Evolutionary conservation across 2,888 invertebrate species (phyloP).

Genomic region (Drepanosiphum platanoidis): DNA sequence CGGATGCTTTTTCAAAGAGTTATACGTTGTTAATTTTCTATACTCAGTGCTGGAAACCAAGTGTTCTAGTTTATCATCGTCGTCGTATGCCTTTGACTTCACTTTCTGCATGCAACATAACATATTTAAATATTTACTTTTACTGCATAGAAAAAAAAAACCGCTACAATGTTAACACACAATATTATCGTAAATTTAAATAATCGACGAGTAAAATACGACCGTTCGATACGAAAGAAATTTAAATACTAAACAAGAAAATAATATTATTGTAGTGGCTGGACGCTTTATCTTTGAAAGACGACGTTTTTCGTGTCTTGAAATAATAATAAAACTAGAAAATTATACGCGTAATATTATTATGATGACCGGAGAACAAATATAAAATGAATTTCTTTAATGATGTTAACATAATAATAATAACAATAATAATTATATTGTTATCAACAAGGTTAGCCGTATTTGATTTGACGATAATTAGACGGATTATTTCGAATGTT

Average conservation of each 20-base stretch:
- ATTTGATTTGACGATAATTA: not conserved
- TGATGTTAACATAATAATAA: too few relatives aligned
- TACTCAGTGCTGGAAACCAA: conserved; percentile 51
- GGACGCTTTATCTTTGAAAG: not conserved
- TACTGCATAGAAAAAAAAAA: not conserved
- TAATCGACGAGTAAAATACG: not conserved
- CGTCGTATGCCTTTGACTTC: conserved; percentile 45
- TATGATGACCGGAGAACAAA: not conserved
- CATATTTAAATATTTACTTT: conserved; percentile 20
- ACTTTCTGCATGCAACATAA: conserved; percentile 57
- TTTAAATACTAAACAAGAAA: not conserved
- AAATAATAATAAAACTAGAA: not conserved
- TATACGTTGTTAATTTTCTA: conserved; percentile 52
- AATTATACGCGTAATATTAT: not conserved
- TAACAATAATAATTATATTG: not conserved
- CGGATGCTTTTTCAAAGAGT: conserved; percentile 62
- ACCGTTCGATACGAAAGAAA: not conserved
- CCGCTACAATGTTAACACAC: too few relatives aligned
- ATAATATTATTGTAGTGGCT: not conserved
- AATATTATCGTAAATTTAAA: too few relatives aligned
- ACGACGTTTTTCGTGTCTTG: not conserved
- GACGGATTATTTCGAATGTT: not conserved
- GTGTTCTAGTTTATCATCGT: conserved; percentile 50
- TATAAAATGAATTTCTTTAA: conserved; percentile 14
- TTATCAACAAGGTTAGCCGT: conserved; percentile 1